Percentiles rank a stretch among this genome's conserved stretches.
These are phyloP conservation scores for Fopius arisanus DNA, from an alignment of 1,140 invertebrate species.

Conservation along the genomic window DNA sequence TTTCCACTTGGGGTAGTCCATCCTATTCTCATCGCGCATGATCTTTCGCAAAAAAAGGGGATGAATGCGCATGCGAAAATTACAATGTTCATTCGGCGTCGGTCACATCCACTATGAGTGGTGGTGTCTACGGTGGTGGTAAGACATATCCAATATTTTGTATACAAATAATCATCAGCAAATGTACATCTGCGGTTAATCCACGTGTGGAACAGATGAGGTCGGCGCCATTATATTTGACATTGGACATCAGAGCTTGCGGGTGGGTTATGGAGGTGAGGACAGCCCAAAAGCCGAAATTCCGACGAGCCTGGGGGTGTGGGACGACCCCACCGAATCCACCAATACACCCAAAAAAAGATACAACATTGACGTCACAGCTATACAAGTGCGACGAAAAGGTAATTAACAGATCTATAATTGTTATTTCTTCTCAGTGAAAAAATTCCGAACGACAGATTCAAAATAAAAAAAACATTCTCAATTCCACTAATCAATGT, in stretches of 20 bases:
- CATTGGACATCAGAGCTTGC: constrained; percentile 75
- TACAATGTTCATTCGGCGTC: constrained; percentile 23
- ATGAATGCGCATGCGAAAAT: constrained; percentile 43
- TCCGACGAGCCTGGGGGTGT: constrained; percentile 82
- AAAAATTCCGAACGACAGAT: too few relatives aligned
- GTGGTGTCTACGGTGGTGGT: constrained; percentile 65
- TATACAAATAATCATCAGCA: constrained; percentile 27
- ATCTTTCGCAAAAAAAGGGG: neutral
- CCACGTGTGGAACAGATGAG: constrained; percentile 68
- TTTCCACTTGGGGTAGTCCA: too few relatives aligned
- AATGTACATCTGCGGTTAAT: constrained; percentile 27
- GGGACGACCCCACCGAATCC: constrained; percentile 67
- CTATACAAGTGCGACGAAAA: constrained; percentile 55
- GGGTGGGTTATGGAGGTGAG: constrained; percentile 91
- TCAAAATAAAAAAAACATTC: neutral
- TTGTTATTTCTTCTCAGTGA: neutral
- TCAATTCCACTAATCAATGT: too few relatives aligned
- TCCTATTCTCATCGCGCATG: neutral
- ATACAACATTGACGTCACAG: constrained; percentile 53
- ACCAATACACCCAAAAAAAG: constrained; percentile 44
- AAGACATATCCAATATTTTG: constrained; percentile 40
- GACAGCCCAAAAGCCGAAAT: constrained; percentile 94
- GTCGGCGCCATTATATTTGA: constrained; percentile 83
- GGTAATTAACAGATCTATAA: constrained; percentile 31
- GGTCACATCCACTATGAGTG: constrained; percentile 59